Conservation (phyloP, 2,797 vertebrate genomes). For the Telmatherina bonti region DNA sequence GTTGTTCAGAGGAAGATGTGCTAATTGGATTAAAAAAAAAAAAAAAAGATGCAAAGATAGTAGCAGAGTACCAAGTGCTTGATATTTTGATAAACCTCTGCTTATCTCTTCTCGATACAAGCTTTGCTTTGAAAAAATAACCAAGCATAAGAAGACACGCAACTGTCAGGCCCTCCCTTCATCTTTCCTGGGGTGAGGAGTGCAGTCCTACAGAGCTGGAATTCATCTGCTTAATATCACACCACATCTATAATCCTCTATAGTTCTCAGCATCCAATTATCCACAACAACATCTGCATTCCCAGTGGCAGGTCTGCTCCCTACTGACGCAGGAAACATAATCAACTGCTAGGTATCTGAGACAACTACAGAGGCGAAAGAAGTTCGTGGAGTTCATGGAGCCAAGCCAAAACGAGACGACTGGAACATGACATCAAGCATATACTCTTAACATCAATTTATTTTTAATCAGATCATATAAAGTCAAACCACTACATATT, state of each 20-base stretch:
- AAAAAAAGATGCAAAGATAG: slow-evolving; percentile 30
- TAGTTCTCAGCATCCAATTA: slow-evolving; percentile 63
- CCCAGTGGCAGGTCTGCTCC: slow-evolving; percentile 55
- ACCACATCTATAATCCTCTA: slow-evolving; percentile 53
- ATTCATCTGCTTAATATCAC: slow-evolving; percentile 60
- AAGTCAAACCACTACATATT: background rate
- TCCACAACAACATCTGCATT: slow-evolving; percentile 67
- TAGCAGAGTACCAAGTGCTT: slow-evolving; percentile 18
- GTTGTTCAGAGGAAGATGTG: slow-evolving; percentile 1
- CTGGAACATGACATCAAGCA: background rate
- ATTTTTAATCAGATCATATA: background rate
- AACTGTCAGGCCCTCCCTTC: slow-evolving; percentile 31
- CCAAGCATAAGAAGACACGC: slow-evolving; percentile 18
- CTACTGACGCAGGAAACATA: slow-evolving; percentile 23
- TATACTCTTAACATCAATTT: background rate
- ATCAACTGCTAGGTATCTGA: slow-evolving; percentile 27
- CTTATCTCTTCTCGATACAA: slow-evolving; percentile 38
- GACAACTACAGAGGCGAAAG: slow-evolving; percentile 7
- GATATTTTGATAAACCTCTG: slow-evolving; percentile 33
- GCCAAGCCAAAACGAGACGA: slow-evolving; percentile 6
- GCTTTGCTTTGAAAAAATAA: slow-evolving; percentile 15
- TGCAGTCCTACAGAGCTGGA: slow-evolving; percentile 42
- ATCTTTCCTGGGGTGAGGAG: slow-evolving; percentile 59
- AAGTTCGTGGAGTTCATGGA: background rate
- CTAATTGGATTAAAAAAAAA: slow-evolving; percentile 45